Evolutionary conservation across 2,797 vertebrate genomes (phyloP).

Genomic region (Eremophila alpestris): DNA sequence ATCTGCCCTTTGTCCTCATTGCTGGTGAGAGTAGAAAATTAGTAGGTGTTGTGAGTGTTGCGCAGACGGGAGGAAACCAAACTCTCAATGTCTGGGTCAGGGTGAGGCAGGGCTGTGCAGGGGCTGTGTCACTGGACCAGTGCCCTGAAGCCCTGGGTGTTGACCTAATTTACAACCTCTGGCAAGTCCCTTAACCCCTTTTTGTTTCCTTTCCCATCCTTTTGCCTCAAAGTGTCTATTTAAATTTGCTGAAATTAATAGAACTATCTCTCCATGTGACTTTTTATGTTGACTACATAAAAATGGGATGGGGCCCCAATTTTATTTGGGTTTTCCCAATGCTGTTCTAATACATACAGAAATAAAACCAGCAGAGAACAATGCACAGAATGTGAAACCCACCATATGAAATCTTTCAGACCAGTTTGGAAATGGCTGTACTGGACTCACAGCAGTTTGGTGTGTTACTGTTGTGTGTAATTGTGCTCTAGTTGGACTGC

Average conservation of each 20-base stretch:
- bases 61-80: background rate
- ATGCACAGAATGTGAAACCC: background rate
- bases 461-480: background rate
- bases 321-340: background rate
- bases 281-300: background rate
- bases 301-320: background rate
- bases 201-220: background rate
- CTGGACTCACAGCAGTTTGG: background rate
- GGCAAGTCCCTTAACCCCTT: background rate
- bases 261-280: background rate
- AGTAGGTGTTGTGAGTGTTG: background rate
- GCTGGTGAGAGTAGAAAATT: background rate
- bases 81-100: background rate
- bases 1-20: slow-evolving; percentile 15
- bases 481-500: background rate
- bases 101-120: background rate
- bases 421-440: background rate
- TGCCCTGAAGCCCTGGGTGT: background rate
- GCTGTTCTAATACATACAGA: background rate
- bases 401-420: background rate
- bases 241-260: background rate
- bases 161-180: background rate
- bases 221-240: background rate
- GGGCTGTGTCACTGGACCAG: background rate
- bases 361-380: background rate